A percentile compares a stretch with the other conserved stretches of the same genome.
phyloP scores from a whole-genome alignment of 2,113 vertebrate genomes.

The Sarotherodon lohbergeri region DNA sequence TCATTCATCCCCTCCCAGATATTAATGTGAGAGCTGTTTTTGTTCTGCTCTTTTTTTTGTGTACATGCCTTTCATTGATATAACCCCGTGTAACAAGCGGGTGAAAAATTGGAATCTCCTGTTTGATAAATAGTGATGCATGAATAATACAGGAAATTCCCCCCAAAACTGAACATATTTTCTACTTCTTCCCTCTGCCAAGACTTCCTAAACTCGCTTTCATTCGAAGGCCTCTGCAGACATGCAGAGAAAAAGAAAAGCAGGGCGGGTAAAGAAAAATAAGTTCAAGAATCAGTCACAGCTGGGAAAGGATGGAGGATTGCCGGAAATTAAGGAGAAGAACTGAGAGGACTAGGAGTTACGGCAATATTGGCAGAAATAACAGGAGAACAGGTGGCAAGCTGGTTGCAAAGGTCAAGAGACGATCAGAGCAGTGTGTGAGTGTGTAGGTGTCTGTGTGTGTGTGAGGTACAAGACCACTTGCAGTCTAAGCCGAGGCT shows the following conservation, averaged over 20 bases:
- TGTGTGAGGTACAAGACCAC: conserved; percentile 28
- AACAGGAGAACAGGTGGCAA: conserved; percentile 49
- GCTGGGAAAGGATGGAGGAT: neutral
- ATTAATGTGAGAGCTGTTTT: neutral
- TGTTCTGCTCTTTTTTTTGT: neutral
- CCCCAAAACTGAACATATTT: neutral
- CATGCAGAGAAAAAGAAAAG: neutral
- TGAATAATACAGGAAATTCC: neutral
- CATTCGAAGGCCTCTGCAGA: neutral
- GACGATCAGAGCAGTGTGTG: conserved; percentile 20
- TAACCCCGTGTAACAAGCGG: neutral
- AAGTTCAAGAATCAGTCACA: neutral
- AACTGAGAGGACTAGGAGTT: conserved; percentile 33
- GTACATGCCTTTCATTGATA: neutral
- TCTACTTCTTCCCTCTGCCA: neutral
- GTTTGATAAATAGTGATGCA: neutral
- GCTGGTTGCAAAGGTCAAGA: conserved; percentile 46
- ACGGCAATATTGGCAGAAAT: conserved; percentile 55
- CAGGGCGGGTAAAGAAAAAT: neutral
- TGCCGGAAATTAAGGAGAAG: conserved; percentile 46
- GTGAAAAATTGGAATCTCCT: neutral
- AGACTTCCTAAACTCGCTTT: neutral
- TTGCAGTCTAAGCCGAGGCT: conserved; percentile 16
- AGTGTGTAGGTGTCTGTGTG: neutral
- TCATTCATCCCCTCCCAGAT: neutral